phyloP scores from a whole-genome alignment of 1,140 invertebrate genomes.

The Aradophagus sp. region DNA sequence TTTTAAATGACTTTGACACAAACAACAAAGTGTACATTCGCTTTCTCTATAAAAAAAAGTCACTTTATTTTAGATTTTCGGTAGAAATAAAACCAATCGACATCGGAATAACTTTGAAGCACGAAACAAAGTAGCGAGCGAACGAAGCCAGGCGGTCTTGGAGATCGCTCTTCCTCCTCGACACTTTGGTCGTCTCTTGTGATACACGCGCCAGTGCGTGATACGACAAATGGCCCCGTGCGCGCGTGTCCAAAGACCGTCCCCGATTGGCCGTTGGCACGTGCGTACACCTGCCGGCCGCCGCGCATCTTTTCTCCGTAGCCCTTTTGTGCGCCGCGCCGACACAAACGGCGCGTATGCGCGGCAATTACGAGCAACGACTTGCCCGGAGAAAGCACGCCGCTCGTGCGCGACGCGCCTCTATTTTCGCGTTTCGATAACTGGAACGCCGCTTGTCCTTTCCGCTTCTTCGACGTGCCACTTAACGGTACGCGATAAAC shows the following conservation, averaged over 20 bases:
- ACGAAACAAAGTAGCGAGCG: too few species aligned
- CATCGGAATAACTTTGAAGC: too few species aligned
- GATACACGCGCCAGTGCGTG: constrained; percentile 46
- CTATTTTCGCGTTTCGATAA: constrained; percentile 8
- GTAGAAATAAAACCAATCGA: too few species aligned
- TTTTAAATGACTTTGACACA: too few species aligned
- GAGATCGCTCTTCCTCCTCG: constrained; percentile 9
- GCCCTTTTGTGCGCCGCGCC: constrained; percentile 63
- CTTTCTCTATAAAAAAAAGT: too few species aligned
- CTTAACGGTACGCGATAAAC: too few species aligned
- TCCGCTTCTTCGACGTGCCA: too few species aligned
- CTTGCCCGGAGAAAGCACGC: constrained; percentile 32
- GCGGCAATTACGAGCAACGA: constrained; percentile 32
- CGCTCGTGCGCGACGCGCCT: constrained; percentile 1
- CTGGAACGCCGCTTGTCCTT: constrained; percentile 9
- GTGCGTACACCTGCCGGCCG: constrained; percentile 68
- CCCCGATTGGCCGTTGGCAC: constrained; percentile 70
- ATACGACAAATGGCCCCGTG: constrained; percentile 60
- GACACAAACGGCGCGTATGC: constrained; percentile 29
- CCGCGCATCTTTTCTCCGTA: constrained; percentile 66
- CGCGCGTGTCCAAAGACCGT: constrained; percentile 36
- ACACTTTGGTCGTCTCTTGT: constrained; percentile 22
- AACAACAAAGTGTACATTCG: too few species aligned
- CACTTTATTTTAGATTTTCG: too few species aligned
- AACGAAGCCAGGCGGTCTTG: not conserved